Evolutionary conservation across 1,140 invertebrate species (phyloP), one percentile per base, ranked within the genome.

Genomic region (Eumeta japonica): DNA sequence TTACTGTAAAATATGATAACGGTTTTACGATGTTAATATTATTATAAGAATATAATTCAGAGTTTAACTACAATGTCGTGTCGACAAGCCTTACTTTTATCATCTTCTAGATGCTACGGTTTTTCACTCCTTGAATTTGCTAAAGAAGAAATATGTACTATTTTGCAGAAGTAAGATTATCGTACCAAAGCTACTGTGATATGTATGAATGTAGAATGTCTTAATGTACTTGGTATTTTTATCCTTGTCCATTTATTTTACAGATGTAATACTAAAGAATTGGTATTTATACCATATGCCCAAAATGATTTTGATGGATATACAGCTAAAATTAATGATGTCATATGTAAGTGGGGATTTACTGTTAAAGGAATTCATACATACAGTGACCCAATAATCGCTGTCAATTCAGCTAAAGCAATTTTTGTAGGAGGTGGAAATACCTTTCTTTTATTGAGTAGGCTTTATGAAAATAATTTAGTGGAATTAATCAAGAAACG

Each of bases 391-490:
- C 78, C 81, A 13, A 45, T 63, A 2, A 52, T 71, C 37, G 83
- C 84, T 12, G 63, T 89, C 1, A 68, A 78, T 32, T 60, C 76
- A 10, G 83, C 85, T 1, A 62, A 89, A 73, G 83, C 83, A 19
- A 82, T 90, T 40, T 90, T 87, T 65, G 73, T 90, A 41, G 88
- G 88, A n/a, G 88, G 89, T 44, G 85, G 87, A 35, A 88, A 90
- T 58, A 89, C 84, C 5, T 88, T 91, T 54, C 70, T 83, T 14
- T 64, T 91, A 16, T 64, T 91, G 3, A 85, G 84, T 52, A 76
- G 77, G 12, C 61, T 90, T 1, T 88, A 90, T 68, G 83, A 88
- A 37, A 66, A 83, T 13, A 62, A 86, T 34, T 55, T 91, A 15
- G 62, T 90, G 10, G 73, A 83, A 35, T 41, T 79, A 7, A 88